phyloP scores from a whole-genome alignment of 30 jellyfish, hydroid and myxozoan species.

The Aurelia sp. region DNA sequence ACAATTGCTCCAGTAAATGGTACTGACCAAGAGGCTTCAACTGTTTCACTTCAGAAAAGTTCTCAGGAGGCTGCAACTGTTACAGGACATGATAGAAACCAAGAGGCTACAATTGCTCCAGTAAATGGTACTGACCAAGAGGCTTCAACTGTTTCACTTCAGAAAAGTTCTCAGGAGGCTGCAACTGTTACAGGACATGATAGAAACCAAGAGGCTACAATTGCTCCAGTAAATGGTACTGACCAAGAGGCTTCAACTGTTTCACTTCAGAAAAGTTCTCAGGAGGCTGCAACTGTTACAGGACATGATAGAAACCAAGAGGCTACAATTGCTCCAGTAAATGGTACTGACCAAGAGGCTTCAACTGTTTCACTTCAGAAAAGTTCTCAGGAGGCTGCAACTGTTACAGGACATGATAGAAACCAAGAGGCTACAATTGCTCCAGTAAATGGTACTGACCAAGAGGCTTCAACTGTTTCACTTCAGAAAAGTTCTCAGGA shows the following conservation, averaged over 20 bases:
- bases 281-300: conserved; percentile 4
- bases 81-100: no score
- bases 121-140: not conserved
- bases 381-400: not conserved
- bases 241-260: not conserved
- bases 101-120: conserved; percentile 3
- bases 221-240: not conserved
- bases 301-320: conserved; percentile 15
- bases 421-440: conserved; percentile 2
- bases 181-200: conserved; percentile 1
- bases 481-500: not conserved
- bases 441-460: not conserved
- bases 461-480: not conserved
- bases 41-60: no score
- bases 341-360: not conserved
- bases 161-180: not conserved
- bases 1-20: no score
- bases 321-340: not conserved
- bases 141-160: not conserved
- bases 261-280: not conserved
- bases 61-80: no score
- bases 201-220: conserved; percentile 7
- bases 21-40: no score
- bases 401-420: not conserved
- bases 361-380: not conserved